Evolutionary conservation across 2,113 vertebrate species (phyloP).

Genomic region (Leucoraja erinaceus): DNA sequence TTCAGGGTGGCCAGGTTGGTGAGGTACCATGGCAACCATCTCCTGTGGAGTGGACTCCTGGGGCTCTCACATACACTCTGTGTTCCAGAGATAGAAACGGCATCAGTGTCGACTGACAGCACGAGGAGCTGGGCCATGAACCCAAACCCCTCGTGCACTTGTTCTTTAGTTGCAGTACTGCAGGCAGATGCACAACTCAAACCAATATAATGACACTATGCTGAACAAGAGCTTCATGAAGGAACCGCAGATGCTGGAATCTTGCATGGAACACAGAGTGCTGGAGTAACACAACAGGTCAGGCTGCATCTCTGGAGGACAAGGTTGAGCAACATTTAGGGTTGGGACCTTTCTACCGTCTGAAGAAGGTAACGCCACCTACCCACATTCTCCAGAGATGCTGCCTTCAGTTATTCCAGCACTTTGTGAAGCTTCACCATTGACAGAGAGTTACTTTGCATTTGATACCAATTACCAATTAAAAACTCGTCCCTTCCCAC

Average conservation of each 20-base stretch:
- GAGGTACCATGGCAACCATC: not conserved
- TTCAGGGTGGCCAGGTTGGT: not conserved
- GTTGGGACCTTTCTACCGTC: too few species aligned
- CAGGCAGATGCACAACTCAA: not conserved
- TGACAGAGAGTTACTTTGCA: not conserved
- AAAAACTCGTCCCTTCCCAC: too few species aligned
- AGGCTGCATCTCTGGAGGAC: too few species aligned
- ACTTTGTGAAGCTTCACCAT: not conserved
- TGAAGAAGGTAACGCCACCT: too few species aligned
- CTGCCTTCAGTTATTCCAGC: not conserved
- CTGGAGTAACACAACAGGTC: too few species aligned
- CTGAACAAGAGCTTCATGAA: not conserved
- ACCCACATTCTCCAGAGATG: too few species aligned
- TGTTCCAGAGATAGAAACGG: not conserved
- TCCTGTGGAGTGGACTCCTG: not conserved
- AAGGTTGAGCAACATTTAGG: too few species aligned
- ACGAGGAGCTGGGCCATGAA: not conserved
- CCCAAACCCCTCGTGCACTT: not conserved
- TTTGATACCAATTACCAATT: too few species aligned
- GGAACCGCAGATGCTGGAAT: too few species aligned
- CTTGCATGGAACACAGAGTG: too few species aligned
- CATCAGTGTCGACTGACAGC: not conserved
- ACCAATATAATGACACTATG: not conserved
- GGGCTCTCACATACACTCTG: too few species aligned
- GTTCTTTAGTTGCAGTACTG: not conserved